Base-by-base conservation (phyloP, 2,113 vertebrate genomes). In the Myotis lucifugus region DNA sequence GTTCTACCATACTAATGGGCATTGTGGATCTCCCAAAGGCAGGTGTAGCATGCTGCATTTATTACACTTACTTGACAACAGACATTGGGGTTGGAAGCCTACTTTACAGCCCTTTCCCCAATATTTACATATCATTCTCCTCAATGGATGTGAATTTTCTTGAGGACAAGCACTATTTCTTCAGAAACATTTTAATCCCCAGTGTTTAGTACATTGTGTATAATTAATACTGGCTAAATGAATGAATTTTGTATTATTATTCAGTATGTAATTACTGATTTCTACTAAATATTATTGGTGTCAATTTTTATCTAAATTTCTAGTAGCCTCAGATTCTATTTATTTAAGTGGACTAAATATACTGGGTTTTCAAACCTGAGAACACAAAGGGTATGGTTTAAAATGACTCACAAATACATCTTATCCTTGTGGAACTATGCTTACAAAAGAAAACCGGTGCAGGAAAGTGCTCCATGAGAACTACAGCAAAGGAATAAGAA, bases 271-370 rank as follows among this genome's bases (percentile, higher is more conserved):
- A 77, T 61, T 92, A 48, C 37, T 72, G 14, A 87, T 83, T 48
- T 90, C 95, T 90, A 54, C 46, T 83, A 86, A 93, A 84, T 61
- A 89, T 70, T 67, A 5, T 32, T 61, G 32, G 67, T 96, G n/a
- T 46, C 37, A 88, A 2, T 92, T 96, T 88, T 85, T 78, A 32
- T 59, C 34, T 93, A 66, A 37, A 78, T 74, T 77, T 96, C 18
- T 83, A 64, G 52, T 94, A 74, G 23, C 18, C 13, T 90, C 46
- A 77, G 14, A 61, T 67, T 40, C 19, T 29, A 0, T 34, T 77
- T n/a, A 73, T 13, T 17, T 94, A 64, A n/a, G 66, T 66, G 21
- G 23, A 78, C 79, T 69, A 86, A 88, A 67, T 83, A 95, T 61
- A 50, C 12, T 86, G 6, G 6, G 2, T 29, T 50, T 77, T 79